Evolutionary conservation across 2,888 invertebrate species (phyloP), one percentile per base, ranked within the genome.

Genomic region (Ennomos erosarius): DNA sequence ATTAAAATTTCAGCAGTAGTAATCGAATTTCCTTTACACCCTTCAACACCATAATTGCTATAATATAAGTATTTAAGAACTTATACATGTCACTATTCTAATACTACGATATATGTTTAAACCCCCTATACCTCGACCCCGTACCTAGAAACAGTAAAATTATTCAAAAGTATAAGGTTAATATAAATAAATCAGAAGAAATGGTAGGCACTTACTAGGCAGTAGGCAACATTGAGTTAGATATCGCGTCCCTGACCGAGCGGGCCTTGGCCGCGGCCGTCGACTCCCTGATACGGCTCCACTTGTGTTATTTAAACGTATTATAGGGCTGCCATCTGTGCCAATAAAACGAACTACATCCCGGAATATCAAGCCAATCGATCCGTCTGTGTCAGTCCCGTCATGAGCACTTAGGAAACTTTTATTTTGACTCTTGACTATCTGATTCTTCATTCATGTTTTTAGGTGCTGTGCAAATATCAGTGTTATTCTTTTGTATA

Each of bases 211-310:
- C 46, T 16, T 10, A 42, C 13, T 59, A 58, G 47, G 9, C 16
- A 49, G 53, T 54, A 54, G 36, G 45, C 42, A 57, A 54, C 75
- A 72, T 82, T 72, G 78, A 81, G 84, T 87, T 85, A 86, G 87
- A 87, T 81, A 80, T 73, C 73, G 78, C 81, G 90, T 84, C 90
- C 90, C 87, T 90, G 90, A 88, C 88, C 89, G 88, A 64, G 70
- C 75, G 78, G 87, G 84, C 90, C 90, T 90, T 90, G 90, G 82
- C 73, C 66, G 84, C 82, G 90, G 87, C 75, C 88, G 84, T 78
- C 87, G 88, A 88, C 88, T 81, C 79, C 66, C 36, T 52, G 60
- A 59, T 69, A 68, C 68, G 65, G 65, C 70, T 69, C 68, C 59
- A 67, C 69, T 70, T 68, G 66, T 62, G 58, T 57, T 50, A 65